Evolutionary conservation across 2,888 invertebrate genomes (phyloP).

Genomic region (Spodoptera picta): DNA sequence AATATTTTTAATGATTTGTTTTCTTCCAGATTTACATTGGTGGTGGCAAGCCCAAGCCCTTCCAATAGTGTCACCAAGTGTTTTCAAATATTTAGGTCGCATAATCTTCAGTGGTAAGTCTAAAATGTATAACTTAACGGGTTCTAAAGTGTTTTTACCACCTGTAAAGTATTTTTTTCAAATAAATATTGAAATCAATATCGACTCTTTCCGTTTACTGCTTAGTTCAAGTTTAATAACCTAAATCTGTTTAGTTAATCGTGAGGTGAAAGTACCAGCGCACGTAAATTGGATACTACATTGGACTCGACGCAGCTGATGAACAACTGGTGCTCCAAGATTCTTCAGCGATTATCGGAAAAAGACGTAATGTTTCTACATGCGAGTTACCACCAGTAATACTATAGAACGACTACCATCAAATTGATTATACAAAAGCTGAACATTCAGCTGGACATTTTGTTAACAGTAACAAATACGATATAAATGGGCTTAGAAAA

Average conservation of each 20-base stretch:
- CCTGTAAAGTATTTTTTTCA: slow-evolving; percentile 81
- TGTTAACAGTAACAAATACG: slow-evolving; percentile 6
- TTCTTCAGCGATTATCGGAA: slow-evolving; percentile 62
- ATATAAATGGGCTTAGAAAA: neutral
- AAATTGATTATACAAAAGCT: slow-evolving; percentile 29
- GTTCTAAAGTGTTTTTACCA: slow-evolving; percentile 75
- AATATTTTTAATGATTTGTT: slow-evolving; percentile 74
- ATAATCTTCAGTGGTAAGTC: slow-evolving; percentile 82
- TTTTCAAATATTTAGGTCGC: slow-evolving; percentile 73
- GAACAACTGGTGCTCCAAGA: slow-evolving; percentile 69
- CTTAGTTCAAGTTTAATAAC: slow-evolving; percentile 62
- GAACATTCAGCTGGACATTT: too few species aligned
- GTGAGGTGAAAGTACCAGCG: slow-evolving; percentile 68
- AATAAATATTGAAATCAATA: slow-evolving; percentile 84
- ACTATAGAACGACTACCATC: slow-evolving; percentile 21
- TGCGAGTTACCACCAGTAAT: slow-evolving; percentile 31
- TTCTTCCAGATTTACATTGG: slow-evolving; percentile 81
- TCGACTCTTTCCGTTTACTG: slow-evolving; percentile 75
- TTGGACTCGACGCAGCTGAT: slow-evolving; percentile 73
- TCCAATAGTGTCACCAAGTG: slow-evolving; percentile 62
- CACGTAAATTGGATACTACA: slow-evolving; percentile 68
- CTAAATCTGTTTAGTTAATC: slow-evolving; percentile 75
- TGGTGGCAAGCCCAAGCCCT: slow-evolving; percentile 55
- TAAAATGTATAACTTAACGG: slow-evolving; percentile 84
- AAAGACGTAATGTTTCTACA: slow-evolving; percentile 59